Conservation (phyloP, 2,888 invertebrate species). For the Malthinus flaveolus region DNA sequence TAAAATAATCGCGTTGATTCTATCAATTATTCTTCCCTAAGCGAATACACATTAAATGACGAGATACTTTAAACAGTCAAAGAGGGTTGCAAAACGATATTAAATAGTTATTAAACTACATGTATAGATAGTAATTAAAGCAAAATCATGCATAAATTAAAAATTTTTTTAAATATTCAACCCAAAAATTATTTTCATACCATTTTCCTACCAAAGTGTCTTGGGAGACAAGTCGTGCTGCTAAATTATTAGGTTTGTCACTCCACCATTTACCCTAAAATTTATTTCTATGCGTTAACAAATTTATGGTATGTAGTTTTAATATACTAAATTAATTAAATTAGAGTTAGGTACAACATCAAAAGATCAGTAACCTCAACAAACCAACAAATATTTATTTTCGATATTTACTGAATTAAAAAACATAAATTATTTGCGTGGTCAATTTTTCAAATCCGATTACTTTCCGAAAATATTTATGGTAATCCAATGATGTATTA, state of each 20-base stretch:
- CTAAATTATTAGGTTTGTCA: constrained; percentile 60
- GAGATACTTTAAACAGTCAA: too few relatives aligned
- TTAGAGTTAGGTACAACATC: neutral
- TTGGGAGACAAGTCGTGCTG: constrained; percentile 63
- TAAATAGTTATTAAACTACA: too few relatives aligned
- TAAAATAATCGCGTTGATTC: too few relatives aligned
- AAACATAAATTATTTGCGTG: too few relatives aligned
- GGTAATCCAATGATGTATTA: too few relatives aligned
- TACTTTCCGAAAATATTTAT: too few relatives aligned
- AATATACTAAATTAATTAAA: neutral
- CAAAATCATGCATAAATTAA: constrained; percentile 23
- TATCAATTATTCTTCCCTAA: too few relatives aligned
- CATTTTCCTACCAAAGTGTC: constrained; percentile 56
- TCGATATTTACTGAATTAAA: too few relatives aligned
- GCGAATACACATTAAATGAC: too few relatives aligned
- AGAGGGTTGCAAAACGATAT: too few relatives aligned
- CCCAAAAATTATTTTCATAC: constrained; percentile 38
- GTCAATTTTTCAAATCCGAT: too few relatives aligned
- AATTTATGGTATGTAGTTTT: neutral
- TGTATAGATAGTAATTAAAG: too few relatives aligned
- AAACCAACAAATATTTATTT: neutral
- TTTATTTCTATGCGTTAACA: constrained; percentile 27
- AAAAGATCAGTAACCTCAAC: neutral
- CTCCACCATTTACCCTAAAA: constrained; percentile 63
- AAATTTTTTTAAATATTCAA: constrained; percentile 16